Conservation (phyloP, 2,888 invertebrate genomes). For the Uloborus plumipes region DNA sequence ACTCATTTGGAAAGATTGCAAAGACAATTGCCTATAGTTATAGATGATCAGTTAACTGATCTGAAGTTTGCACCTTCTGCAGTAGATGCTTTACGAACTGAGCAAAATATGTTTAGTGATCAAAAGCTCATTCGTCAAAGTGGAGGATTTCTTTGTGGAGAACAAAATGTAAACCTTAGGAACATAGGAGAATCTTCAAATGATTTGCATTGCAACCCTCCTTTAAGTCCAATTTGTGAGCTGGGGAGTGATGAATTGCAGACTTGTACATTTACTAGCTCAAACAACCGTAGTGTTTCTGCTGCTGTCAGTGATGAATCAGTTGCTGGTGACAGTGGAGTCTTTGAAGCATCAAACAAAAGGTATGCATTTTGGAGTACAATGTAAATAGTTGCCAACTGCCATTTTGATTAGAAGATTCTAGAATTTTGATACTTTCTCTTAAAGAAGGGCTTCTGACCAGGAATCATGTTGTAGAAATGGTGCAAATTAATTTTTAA, state of each 20-base stretch:
- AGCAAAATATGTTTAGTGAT: constrained; percentile 53
- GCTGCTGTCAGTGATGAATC: constrained; percentile 98
- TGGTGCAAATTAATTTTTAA: too few species aligned
- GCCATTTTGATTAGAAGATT: too few species aligned
- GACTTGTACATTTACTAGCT: constrained; percentile 74
- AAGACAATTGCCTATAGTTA: constrained; percentile 36
- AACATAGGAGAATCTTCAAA: constrained; percentile 57
- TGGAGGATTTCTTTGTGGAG: constrained; percentile 31
- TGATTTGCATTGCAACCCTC: constrained; percentile 71
- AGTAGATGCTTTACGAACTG: constrained; percentile 32
- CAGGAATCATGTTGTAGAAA: too few species aligned
- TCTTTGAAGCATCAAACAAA: constrained; percentile 72
- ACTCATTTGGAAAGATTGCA: constrained; percentile 73
- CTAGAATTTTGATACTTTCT: too few species aligned
- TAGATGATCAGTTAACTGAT: constrained; percentile 62
- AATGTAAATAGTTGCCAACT: neutral
- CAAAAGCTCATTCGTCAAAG: constrained; percentile 41
- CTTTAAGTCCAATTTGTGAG: constrained; percentile 72
- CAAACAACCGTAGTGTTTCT: constrained; percentile 82
- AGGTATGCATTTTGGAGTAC: constrained; percentile 67
- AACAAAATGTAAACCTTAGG: constrained; percentile 40
- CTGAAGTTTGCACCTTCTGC: constrained; percentile 52
- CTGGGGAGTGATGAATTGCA: constrained; percentile 67
- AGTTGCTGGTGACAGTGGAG: constrained; percentile 82
- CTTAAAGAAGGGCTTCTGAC: too few species aligned